Base-by-base conservation (phyloP, 2,888 invertebrate genomes). In the Argyresthia goedartella region DNA sequence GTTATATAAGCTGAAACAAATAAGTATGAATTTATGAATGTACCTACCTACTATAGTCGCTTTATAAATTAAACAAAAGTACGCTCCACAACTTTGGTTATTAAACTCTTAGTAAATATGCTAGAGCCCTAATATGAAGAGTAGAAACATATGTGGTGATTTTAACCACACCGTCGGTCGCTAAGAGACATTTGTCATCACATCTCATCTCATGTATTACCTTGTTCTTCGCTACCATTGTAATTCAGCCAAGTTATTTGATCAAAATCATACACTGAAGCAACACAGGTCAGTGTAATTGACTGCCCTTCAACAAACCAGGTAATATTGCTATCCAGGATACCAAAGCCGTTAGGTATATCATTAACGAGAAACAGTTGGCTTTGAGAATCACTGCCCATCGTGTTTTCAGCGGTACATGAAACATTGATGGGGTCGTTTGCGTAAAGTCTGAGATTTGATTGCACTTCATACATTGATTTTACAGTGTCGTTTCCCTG, bases 311-410 rank as follows among this genome's bases (percentile, higher is more conserved):
- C 67, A 1, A 73, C 54, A 52, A 68, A 78, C 77, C 78, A 80
- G 1, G 57, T 59, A 8, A 64, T 60, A 0, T 64, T 52, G 0
- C 46, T 54, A 49, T 72, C 59, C 33, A 55, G 59, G 39, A 81
- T 71, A 8, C 81, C 84, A 50, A 86, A 85, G 8, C 84, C 84
- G 35, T 57, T 56, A 1, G 53, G 15, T 6, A 81, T 62, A 56
- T 86, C 86, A 51, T 80, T 66, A 4, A 81, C 71, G 0, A 71
- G 53, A 10, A 85, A 62, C 34, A 54, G 57, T 53, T 61, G 63
- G 0, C 67, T 55, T 4, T 46, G 54, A 1, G 0, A 14, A 6
- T 15, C 13, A 0, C 6, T 51, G 0, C 53, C 58, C 1, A 49
- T 10, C 0, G 14, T 25, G 52, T 77, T 75, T 0, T 42, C 47